Percentiles rank a stretch among this genome's conserved stretches.
phyloP scores from a whole-genome alignment of 2,888 invertebrate genomes.

The Pogonocherus hispidulus region DNA sequence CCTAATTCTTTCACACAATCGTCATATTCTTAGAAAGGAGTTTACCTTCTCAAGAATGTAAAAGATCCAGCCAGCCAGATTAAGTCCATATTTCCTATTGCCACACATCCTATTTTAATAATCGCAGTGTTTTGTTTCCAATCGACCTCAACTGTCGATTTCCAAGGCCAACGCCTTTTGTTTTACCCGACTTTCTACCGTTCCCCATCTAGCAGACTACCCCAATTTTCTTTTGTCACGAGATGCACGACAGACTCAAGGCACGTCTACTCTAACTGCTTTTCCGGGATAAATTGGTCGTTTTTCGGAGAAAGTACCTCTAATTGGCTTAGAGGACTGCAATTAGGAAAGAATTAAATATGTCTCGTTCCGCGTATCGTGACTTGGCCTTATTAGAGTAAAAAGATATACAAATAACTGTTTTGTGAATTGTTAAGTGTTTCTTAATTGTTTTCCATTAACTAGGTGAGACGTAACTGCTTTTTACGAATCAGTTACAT shows the following conservation, averaged over 20 bases:
- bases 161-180: constrained; percentile 34
- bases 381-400: not conserved
- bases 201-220: not conserved
- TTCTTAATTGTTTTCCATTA: not conserved
- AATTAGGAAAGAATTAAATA: not conserved
- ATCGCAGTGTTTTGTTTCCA: constrained; percentile 34
- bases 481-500: not conserved
- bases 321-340: not conserved
- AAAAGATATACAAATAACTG: not conserved
- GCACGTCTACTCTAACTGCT: not conserved
- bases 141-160: constrained; percentile 39
- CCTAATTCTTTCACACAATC: not conserved
- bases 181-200: not conserved
- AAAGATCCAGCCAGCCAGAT: constrained; percentile 30
- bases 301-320: not conserved
- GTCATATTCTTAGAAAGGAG: not conserved
- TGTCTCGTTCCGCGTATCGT: not conserved
- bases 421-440: not conserved
- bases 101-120: constrained; percentile 40
- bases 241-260: too few species aligned
- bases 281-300: not conserved
- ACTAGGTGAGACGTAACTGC: not conserved
- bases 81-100: constrained; percentile 41
- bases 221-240: not conserved
- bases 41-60: constrained; percentile 9